Conservation (phyloP, 2,888 invertebrate genomes). For the Lagria hirta region DNA sequence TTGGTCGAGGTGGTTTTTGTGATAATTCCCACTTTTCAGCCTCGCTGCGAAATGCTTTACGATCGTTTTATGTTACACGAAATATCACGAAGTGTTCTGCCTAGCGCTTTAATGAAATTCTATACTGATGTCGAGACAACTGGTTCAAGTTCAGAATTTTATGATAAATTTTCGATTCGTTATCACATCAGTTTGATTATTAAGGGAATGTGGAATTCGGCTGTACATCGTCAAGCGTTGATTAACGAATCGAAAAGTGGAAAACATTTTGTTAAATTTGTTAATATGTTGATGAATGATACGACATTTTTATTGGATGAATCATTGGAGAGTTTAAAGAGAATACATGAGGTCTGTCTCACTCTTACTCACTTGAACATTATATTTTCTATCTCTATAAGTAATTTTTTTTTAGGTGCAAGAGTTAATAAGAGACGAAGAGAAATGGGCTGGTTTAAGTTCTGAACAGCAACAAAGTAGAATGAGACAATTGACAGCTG, state of each 20-base stretch:
- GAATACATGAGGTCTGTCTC: conserved; percentile 82
- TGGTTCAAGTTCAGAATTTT: conserved; percentile 97
- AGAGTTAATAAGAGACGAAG: conserved; percentile 72
- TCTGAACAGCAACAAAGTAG: conserved; percentile 73
- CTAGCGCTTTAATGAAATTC: conserved; percentile 94
- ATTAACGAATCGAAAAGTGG: conserved; percentile 89
- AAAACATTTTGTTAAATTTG: conserved; percentile 92
- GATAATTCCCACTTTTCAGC: conserved; percentile 69
- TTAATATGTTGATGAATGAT: conserved; percentile 98
- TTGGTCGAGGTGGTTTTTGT: conserved; percentile 88
- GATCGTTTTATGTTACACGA: conserved; percentile 85
- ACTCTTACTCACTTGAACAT: too few species aligned
- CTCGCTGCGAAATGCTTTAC: conserved; percentile 59
- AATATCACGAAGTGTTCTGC: conserved; percentile 76
- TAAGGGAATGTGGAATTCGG: conserved; percentile 93
- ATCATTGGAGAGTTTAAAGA: conserved; percentile 86
- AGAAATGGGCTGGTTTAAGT: conserved; percentile 66
- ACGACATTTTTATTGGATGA: conserved; percentile 96
- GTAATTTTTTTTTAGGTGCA: too few species aligned
- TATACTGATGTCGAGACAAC: conserved; percentile 98
- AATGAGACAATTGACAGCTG: conserved; percentile 76
- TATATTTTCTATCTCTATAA: too few species aligned
- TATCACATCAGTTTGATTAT: conserved; percentile 97
- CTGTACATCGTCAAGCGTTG: conserved; percentile 82
- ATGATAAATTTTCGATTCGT: conserved; percentile 97